A percentile compares a stretch with the other conserved stretches of the same genome.
Evolutionary conservation across 2,888 invertebrate genomes (phyloP).

Genomic region (Koerneria pararmatus): DNA sequence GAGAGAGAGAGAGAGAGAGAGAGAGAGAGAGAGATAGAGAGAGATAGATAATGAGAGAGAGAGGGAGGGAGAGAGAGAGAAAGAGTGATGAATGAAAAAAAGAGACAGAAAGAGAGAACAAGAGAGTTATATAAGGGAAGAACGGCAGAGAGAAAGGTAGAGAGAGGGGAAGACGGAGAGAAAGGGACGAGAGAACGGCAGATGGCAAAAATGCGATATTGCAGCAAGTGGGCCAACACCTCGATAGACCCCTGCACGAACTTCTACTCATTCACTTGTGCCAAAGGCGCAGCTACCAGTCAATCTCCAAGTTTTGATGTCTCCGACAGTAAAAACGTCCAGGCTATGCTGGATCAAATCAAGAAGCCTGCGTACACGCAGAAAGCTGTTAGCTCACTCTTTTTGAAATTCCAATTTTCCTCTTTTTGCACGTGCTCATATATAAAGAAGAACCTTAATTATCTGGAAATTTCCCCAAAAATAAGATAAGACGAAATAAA

Average conservation of each 20-base stretch:
- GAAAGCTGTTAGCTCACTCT: too few species aligned
- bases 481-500: too few species aligned
- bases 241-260: slow-evolving; percentile 43
- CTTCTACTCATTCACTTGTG: slow-evolving; percentile 45
- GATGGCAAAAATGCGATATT: slow-evolving; percentile 3
- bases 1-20: slow-evolving; percentile 26
- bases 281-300: slow-evolving; percentile 5
- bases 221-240: slow-evolving; percentile 32
- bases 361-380: slow-evolving; percentile 23
- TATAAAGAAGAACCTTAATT: too few species aligned
- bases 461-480: too few species aligned
- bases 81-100: background rate
- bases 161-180: background rate
- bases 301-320: too few species aligned
- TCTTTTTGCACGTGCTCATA: too few species aligned
- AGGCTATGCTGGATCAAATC: too few species aligned
- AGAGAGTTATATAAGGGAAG: background rate
- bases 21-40: background rate
- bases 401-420: too few species aligned
- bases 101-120: background rate
- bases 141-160: background rate
- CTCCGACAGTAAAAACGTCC: too few species aligned
- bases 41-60: background rate
- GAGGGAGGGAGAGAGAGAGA: background rate
- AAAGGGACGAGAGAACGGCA: background rate